Conservation (phyloP, 2,888 invertebrate genomes). For the Meandrusa payeni region DNA sequence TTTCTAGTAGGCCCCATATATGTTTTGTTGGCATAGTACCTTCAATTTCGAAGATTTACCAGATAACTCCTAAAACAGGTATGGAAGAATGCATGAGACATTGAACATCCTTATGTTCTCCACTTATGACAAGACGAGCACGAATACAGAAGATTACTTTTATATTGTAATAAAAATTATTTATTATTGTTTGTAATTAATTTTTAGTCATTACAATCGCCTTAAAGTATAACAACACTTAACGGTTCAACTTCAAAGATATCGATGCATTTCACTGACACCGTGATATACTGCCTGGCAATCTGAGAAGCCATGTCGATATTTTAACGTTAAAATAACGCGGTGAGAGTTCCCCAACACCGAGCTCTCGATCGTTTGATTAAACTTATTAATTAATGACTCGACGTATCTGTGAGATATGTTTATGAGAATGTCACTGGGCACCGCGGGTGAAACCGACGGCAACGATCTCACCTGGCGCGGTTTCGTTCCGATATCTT, state of each 20-base stretch:
- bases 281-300: conserved; percentile 23
- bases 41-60: too few relatives aligned
- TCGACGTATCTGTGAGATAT: conserved; percentile 32
- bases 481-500: conserved; percentile 45
- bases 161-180: too few relatives aligned
- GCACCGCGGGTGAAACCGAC: conserved; percentile 36
- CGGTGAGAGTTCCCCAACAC: conserved; percentile 25
- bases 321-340: conserved; percentile 24
- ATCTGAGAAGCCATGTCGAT: conserved; percentile 20
- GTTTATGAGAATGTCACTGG: conserved; percentile 29
- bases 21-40: too few relatives aligned
- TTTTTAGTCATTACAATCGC: conserved; percentile 12
- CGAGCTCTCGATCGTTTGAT: conserved; percentile 28
- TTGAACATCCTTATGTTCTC: too few relatives aligned
- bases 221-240: conserved; percentile 18
- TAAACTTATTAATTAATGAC: conserved; percentile 34
- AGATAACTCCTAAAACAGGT: too few relatives aligned
- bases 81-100: too few relatives aligned
- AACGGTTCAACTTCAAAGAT: conserved; percentile 18
- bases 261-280: conserved; percentile 20
- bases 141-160: too few relatives aligned
- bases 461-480: conserved; percentile 39
- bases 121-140: too few relatives aligned
- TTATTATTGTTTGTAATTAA: conserved; percentile 14
- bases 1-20: too few relatives aligned